A percentile compares a stretch with the other conserved stretches of the same genome.
phyloP scores from a whole-genome alignment of 2,113 vertebrate species.

The Paraplagusia blochii region DNA sequence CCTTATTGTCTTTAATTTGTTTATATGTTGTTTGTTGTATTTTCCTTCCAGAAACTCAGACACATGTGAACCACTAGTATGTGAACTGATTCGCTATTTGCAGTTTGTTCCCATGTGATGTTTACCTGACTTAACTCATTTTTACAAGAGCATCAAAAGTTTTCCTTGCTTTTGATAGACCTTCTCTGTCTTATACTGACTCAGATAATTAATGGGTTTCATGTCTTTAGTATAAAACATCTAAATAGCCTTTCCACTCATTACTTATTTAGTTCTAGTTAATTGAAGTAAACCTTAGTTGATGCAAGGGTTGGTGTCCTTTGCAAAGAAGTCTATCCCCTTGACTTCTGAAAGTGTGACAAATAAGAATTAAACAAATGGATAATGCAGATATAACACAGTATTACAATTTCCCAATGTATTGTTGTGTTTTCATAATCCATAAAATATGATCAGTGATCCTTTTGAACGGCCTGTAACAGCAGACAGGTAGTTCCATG shows the following conservation, averaged over 20 bases:
- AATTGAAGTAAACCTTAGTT: conserved; percentile 75
- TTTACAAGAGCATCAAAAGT: conserved; percentile 18
- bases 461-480: conserved; percentile 24
- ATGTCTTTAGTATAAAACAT: conserved; percentile 75
- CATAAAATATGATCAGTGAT: conserved; percentile 35
- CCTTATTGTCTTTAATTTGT: conserved; percentile 40
- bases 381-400: too few relatives aligned
- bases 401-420: conserved; percentile 23
- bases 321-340: conserved; percentile 21
- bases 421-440: conserved; percentile 71
- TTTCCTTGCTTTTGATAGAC: conserved; percentile 36
- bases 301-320: conserved; percentile 42
- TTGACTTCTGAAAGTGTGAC: conserved; percentile 5
- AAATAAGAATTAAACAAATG: conserved; percentile 9
- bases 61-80: conserved; percentile 13
- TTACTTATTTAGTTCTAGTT: conserved; percentile 81
- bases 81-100: not conserved
- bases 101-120: conserved; percentile 14
- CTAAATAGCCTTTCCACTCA: conserved; percentile 69
- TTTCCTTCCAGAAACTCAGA: conserved; percentile 25
- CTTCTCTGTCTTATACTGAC: conserved; percentile 51
- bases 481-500: conserved; percentile 44
- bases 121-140: conserved; percentile 37
- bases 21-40: conserved; percentile 28
- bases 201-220: conserved; percentile 76